Conservation (phyloP, 2,888 invertebrate genomes). For the Limenitis arthemis region DNA sequence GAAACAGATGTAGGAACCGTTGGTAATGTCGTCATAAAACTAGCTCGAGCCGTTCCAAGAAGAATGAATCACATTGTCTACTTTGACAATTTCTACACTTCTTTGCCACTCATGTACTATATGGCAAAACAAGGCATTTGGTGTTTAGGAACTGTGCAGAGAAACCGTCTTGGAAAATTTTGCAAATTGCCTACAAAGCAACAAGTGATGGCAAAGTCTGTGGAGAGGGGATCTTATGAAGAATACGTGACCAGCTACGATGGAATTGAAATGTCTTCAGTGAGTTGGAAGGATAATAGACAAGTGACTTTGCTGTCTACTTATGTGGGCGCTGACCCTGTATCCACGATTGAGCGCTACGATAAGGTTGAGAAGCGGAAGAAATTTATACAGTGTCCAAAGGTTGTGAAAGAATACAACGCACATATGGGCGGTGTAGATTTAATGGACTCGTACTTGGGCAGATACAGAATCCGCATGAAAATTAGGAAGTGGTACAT, state of each 20-base stretch:
- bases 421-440: slow-evolving; percentile 1
- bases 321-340: slow-evolving; percentile 36
- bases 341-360: slow-evolving; percentile 30
- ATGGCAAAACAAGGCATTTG: slow-evolving; percentile 11
- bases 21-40: slow-evolving; percentile 31
- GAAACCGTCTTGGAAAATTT: slow-evolving; percentile 31
- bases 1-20: slow-evolving; percentile 23
- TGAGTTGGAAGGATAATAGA: slow-evolving; percentile 41
- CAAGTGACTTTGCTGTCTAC: slow-evolving; percentile 36
- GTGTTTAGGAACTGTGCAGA: slow-evolving; percentile 18
- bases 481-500: no score
- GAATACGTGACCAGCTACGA: slow-evolving; percentile 32
- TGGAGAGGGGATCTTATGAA: slow-evolving; percentile 31
- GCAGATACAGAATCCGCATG: no score
- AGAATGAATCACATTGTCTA: slow-evolving; percentile 31
- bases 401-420: slow-evolving; percentile 29
- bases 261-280: slow-evolving; percentile 28
- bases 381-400: slow-evolving; percentile 24
- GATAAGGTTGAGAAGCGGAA: slow-evolving; percentile 10
- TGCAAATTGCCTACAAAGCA: slow-evolving; percentile 33
- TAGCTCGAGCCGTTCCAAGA: slow-evolving; percentile 31
- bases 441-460: no score
- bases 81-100: slow-evolving; percentile 31
- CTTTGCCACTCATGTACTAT: slow-evolving; percentile 7
- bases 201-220: slow-evolving; percentile 30